Evolutionary conservation across 1,140 invertebrate genomes (phyloP).

Genomic region (Anastatus disparis): DNA sequence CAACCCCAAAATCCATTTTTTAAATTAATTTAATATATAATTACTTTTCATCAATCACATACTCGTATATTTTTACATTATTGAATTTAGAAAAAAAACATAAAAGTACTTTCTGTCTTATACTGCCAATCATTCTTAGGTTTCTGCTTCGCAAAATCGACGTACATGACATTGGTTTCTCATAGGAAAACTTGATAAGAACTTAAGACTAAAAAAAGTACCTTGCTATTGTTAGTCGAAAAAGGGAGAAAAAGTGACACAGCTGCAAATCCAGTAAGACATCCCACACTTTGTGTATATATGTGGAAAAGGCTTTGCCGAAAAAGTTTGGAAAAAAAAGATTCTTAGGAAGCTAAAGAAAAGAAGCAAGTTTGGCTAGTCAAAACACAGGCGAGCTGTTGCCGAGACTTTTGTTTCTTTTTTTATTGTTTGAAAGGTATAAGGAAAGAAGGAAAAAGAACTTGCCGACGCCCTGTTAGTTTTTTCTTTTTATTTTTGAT

Average conservation of each 20-base stretch:
- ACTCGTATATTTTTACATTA: too few species aligned
- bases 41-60: too few species aligned
- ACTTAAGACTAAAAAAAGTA: too few species aligned
- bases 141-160: conserved; percentile 5
- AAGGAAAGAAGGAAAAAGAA: neutral
- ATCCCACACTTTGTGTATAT: neutral
- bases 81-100: too few species aligned
- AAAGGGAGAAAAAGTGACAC: neutral
- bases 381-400: conserved; percentile 31
- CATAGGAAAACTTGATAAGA: conserved; percentile 32
- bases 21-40: too few species aligned
- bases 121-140: neutral
- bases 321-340: conserved; percentile 3
- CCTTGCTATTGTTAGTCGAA: too few species aligned
- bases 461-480: neutral
- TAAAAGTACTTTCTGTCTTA: too few species aligned
- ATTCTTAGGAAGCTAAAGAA: neutral
- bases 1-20: too few species aligned
- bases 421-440: neutral
- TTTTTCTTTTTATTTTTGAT: conserved; percentile 4
- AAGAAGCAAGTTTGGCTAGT: conserved; percentile 25
- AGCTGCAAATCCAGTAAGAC: conserved; percentile 24
- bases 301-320: conserved; percentile 1
- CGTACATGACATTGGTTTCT: conserved; percentile 33
- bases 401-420: conserved; percentile 27